phyloP scores from a whole-genome alignment of 2,888 invertebrate genomes.

The Leptopterna dolabrata region DNA sequence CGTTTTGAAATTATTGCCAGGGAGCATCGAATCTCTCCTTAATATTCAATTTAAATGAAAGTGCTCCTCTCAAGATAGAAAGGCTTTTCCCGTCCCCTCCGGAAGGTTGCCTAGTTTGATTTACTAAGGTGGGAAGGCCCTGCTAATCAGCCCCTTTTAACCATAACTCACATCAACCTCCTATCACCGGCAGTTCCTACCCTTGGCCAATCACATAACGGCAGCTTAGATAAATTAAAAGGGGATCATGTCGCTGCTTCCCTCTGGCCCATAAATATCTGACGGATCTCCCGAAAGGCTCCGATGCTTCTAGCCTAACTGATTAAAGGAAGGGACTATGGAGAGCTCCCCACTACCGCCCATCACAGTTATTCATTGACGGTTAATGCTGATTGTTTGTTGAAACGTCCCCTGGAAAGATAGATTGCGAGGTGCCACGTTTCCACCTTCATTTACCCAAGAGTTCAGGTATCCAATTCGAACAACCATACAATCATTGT shows the following conservation, averaged over 20 bases:
- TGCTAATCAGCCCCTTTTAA: slow-evolving; percentile 55
- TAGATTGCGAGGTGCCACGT: not conserved
- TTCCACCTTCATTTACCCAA: not conserved
- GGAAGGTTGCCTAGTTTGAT: slow-evolving; percentile 46
- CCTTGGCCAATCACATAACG: slow-evolving; percentile 52
- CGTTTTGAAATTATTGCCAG: slow-evolving; percentile 33
- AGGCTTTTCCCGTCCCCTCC: slow-evolving; percentile 27
- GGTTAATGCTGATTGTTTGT: slow-evolving; percentile 31
- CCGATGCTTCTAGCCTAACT: not conserved
- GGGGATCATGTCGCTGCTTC: slow-evolving; percentile 54
- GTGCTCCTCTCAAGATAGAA: slow-evolving; percentile 46
- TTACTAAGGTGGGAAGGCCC: slow-evolving; percentile 50
- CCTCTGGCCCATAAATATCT: slow-evolving; percentile 52
- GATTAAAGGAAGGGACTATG: slow-evolving; percentile 9
- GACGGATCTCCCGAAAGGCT: slow-evolving; percentile 44
- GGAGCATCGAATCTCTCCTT: slow-evolving; percentile 24
- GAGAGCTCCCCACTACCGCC: not conserved
- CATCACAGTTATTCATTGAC: not conserved
- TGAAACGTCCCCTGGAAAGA: not conserved
- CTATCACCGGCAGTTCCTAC: slow-evolving; percentile 49
- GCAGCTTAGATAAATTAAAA: slow-evolving; percentile 55
- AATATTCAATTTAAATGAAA: slow-evolving; percentile 55
- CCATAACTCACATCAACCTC: slow-evolving; percentile 52
- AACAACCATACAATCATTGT: not conserved
- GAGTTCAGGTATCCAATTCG: not conserved